Evolutionary conservation across 2,113 vertebrate species (phyloP).

Genomic region (Sakesphorus luctuosus): DNA sequence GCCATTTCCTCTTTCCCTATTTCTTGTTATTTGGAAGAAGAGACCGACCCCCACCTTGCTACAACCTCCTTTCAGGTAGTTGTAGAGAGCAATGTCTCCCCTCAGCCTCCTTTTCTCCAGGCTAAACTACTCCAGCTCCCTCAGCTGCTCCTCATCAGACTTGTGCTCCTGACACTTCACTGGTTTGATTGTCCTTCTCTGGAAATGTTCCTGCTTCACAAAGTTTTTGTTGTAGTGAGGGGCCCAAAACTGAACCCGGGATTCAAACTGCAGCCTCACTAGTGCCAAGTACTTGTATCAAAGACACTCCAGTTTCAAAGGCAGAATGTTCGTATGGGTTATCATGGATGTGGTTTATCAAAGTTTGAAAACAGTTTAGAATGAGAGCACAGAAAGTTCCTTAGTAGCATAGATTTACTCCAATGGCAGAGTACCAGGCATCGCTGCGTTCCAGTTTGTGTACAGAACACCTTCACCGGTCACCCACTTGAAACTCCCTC

Average conservation of each 20-base stretch:
- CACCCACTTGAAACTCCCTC: constrained; percentile 81
- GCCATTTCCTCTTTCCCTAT: not conserved
- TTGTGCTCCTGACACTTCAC: not conserved
- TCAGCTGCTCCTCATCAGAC: not conserved
- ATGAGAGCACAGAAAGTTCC: not conserved
- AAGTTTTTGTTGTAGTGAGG: not conserved
- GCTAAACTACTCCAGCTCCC: not conserved
- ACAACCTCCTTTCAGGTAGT: not conserved
- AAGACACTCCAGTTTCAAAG: not conserved
- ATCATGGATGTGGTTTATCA: not conserved
- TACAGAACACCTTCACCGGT: constrained; percentile 78
- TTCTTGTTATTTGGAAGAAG: not conserved
- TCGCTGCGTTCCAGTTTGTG: constrained; percentile 87
- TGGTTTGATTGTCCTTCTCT: not conserved
- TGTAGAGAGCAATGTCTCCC: not conserved
- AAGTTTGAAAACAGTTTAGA: not conserved
- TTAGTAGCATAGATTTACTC: not conserved
- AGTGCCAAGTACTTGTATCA: rapidly evolving
- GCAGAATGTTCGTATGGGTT: not conserved
- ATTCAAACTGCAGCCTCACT: not conserved
- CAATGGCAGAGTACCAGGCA: constrained; percentile 83
- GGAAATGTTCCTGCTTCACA: rapidly evolving
- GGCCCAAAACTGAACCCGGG: not conserved
- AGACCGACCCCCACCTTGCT: not conserved
- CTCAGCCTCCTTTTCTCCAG: not conserved